Evolutionary conservation across 2,113 vertebrate species (phyloP), one percentile per base, ranked within the genome.

Genomic region (Myodes glareolus): DNA sequence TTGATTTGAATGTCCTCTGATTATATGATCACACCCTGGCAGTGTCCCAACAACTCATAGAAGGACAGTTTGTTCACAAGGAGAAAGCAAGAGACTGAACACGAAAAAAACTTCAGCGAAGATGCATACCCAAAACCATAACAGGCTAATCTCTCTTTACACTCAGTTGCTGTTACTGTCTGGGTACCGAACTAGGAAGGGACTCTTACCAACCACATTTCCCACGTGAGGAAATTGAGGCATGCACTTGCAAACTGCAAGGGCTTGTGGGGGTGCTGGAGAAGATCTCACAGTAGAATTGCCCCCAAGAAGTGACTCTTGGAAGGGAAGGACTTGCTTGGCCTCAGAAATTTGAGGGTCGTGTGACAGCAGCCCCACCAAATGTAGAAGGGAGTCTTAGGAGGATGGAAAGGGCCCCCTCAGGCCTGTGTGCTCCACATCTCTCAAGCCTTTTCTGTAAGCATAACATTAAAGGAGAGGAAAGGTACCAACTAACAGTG

Each of bases 341-440:
- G 36, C 42, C 33, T 47, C 25, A 65, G 52, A 7, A 45, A 52
- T 17, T 25, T 39, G 4, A 31, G 36, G 67, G 39, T 21, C 21
- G 14, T 8, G 3, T n/a, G n/a, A 33, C 31, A 11, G 3, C 52
- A 47, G n/a, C 31, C n/a, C 12, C 47, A 50, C 14, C 4, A 6
- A 5, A 1, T 0, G 3, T 36, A 42, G 27, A 36, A 9, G 61
- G 12, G 5, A 36, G 25, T 80, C 47, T 7, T 0, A 4, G 29
- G 33, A 23, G 17, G n/a, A 21, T 3, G 2, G 3, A 27, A 9
- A 55, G n/a, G 52, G 31, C 5, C 31, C 19, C 12, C 7, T 70
- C 1, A 1, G 14, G 19, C 19, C 8, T 36, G 36, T 9, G 13
- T 7, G 42, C 9, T 47, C 9, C 0, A 4, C 5, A 21, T 17